These are phyloP conservation scores for Andrena camellia DNA, from an alignment of 2,888 invertebrate genomes.

Conservation along the genomic window DNA sequence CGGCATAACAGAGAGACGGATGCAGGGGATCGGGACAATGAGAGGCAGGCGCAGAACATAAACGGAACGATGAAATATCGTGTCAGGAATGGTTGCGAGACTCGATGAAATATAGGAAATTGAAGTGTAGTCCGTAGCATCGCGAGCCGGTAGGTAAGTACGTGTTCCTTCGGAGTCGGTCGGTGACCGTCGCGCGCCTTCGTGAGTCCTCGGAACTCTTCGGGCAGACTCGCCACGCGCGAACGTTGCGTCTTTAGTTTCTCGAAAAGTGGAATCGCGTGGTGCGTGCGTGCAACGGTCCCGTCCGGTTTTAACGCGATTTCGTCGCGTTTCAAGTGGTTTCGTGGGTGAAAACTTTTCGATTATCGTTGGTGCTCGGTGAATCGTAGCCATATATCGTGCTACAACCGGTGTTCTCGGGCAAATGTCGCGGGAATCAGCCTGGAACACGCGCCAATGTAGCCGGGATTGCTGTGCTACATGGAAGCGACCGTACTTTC, in stretches of 20 bases:
- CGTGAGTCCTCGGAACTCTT: slow-evolving; percentile 40
- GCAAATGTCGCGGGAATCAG: slow-evolving; percentile 8
- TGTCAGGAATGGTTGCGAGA: slow-evolving; percentile 3
- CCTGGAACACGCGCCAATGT: neutral
- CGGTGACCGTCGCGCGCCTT: neutral
- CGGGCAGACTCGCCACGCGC: slow-evolving; percentile 38
- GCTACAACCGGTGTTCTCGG: neutral
- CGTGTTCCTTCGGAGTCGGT: slow-evolving; percentile 24
- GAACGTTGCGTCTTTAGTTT: slow-evolving; percentile 31
- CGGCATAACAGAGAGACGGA: slow-evolving; percentile 12
- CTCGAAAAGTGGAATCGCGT: slow-evolving; percentile 50
- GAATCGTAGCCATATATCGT: neutral
- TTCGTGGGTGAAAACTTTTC: neutral
- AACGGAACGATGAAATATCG: slow-evolving; percentile 23
- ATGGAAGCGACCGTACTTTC: slow-evolving; percentile 45
- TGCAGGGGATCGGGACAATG: neutral
- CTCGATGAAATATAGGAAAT: slow-evolving; percentile 28
- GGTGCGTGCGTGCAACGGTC: slow-evolving; percentile 16
- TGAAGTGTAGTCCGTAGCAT: neutral
- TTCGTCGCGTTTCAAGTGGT: neutral
- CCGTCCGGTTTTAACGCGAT: neutral
- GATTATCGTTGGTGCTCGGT: neutral
- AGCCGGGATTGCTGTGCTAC: slow-evolving; percentile 38
- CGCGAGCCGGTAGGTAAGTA: neutral
- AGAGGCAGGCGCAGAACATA: slow-evolving; percentile 27